Evolutionary conservation across 2,888 invertebrate genomes (phyloP).

Genomic region (Sussaba pulchella): DNA sequence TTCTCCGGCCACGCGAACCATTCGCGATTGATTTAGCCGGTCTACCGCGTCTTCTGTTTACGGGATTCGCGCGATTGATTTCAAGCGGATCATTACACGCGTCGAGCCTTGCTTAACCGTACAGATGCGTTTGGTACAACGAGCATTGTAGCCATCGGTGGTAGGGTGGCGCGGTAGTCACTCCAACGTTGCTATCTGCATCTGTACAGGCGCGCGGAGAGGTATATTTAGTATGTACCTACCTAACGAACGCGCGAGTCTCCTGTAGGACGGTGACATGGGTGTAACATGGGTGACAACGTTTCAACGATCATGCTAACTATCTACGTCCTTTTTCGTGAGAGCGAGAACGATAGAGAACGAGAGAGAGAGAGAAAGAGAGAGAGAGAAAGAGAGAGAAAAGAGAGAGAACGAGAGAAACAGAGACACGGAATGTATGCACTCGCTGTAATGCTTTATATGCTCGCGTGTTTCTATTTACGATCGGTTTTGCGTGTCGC

Average conservation of each 20-base stretch:
- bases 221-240: conserved; percentile 55
- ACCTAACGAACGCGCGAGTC: conserved; percentile 57
- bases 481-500: conserved; percentile 48
- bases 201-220: conserved; percentile 14
- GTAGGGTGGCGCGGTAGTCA: conserved; percentile 3
- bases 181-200: conserved; percentile 29
- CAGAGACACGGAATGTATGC: background rate
- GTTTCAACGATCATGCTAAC: conserved; percentile 51
- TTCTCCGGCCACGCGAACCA: background rate
- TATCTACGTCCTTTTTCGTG: conserved; percentile 1
- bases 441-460: conserved; percentile 40
- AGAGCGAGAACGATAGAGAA: background rate
- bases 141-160: background rate
- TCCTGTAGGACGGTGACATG: conserved; percentile 34
- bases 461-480: conserved; percentile 52
- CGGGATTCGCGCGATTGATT: conserved; percentile 65
- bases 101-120: conserved; percentile 52
- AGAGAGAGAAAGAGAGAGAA: background rate
- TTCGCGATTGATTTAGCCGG: conserved; percentile 64
- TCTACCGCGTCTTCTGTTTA: conserved; percentile 67
- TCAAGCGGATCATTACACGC: conserved; percentile 67
- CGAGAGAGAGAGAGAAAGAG: background rate
- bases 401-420: background rate
- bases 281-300: conserved; percentile 43
- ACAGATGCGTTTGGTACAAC: background rate